Evolutionary conservation across 1,140 invertebrate genomes (phyloP), one percentile per base, ranked within the genome.

Genomic region (Latrodectus geometricus): DNA sequence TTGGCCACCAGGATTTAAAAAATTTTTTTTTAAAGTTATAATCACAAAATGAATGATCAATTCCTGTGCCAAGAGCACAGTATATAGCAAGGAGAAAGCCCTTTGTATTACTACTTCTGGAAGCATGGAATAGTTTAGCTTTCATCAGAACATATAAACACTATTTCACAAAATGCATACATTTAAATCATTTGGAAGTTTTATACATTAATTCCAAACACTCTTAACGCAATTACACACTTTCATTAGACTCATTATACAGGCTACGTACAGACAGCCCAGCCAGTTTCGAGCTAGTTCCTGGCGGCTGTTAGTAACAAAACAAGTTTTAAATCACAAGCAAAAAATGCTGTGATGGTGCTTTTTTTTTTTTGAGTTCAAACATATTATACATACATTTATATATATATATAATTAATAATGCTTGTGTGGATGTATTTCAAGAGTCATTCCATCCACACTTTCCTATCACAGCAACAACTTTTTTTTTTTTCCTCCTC

Each of bases 401-500:
- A 76, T 68, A 74, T 84, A 68, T 86, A 86, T 86, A 86, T 86
- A 86, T 69, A 77, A 52, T 76, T 17, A 68, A 50, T 66, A 78
- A 78, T 86, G 83, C 69, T 49, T 84, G 82, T 23, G 73, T 84
- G 82, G 72, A 84, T 68, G 65, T 68, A 23, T 81, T 79, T 81
- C 54, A 61, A 17, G 66, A 70, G 72, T 76, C 73, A 52, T 23
- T 84, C 23, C 82, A 84, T 52, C 73, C 82, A 86, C 83, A 78
- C 83, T 23, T 74, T 20, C 83, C 75, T 86, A 86, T 86, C 83
- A 86, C 83, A 86, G 83, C 83, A 86, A 78, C 83, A 70, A 77
- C 75, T 86, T 86, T 70, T 70, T 81, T 73, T 56, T 78, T n/a
- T 65, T 74, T 76, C 65, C 52, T 35, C 54, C 35, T n/a, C 48